Base-by-base conservation (phyloP, 2,113 vertebrate species). In the Opisthocomus hoazin region DNA sequence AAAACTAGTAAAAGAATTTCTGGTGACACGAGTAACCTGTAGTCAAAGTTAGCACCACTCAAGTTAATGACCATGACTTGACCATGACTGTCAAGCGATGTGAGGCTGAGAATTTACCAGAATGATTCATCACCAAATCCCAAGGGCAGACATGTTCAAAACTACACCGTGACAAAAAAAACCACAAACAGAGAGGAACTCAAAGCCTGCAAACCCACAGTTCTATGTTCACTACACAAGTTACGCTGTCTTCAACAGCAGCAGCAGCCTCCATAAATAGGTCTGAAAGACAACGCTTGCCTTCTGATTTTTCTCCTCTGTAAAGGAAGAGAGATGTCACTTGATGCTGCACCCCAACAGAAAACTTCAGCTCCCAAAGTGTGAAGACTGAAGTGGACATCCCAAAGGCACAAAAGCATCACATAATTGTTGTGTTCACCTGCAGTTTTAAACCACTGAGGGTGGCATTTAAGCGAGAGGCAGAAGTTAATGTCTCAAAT, bases 21-120 rank as follows among this genome's bases (percentile, higher is more conserved):
- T 37, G 45, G 53, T 85, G 57, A 60, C 48, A 68, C 0, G 0
- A 71, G 61, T 64, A 64, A 76, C 53, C 4, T 0, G 2, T 4
- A 61, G 61, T 18, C 75, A 56, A 60, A 69, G 24, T 63, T 14
- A 66, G n/a, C 53, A 57, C 37, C 26, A 11, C 46, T 60, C 9
- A 10, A 82, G 29, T 75, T 81, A 64, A 60, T 10, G 21, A 68
- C 26, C 45, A n/a, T n/a, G n/a, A n/a, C n/a, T n/a, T n/a, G n/a
- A n/a, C n/a, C n/a, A n/a, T n/a, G n/a, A 34, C 48, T 56, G 23
- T n/a, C n/a, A 82, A 79, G 45, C 23, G 53, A 83, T 11, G 12
- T 0, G 12, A 64, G 57, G 57, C 30, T 85, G 39, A 50, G 39
- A 87, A 87, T 73, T 87, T 14, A 87, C 16, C 23, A 46, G 34